Evolutionary conservation across 2,113 vertebrate species (phyloP), one percentile per base, ranked within the genome.

Genomic region (Dissostichus mawsoni): DNA sequence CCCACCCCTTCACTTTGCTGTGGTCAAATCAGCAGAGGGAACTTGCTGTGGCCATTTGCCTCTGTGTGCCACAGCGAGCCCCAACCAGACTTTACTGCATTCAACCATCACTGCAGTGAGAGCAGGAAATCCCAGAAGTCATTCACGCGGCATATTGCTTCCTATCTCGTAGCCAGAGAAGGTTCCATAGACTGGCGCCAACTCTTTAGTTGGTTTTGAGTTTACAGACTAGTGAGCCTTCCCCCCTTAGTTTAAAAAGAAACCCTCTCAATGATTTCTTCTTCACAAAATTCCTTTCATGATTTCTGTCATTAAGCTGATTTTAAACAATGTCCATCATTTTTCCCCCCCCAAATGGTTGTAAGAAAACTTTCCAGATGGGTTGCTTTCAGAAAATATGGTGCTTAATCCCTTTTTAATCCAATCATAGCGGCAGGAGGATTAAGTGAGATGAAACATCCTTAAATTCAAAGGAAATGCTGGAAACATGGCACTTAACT

Each of bases 111-210:
- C 84, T 89, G 63, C 70, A 74, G 83, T 41, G 86, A 89, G 88
- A 70, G 82, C 92, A 95, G 95, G 95, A 96, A 95, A 94, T 96
- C 93, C 94, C 90, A 92, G 13, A 92, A 91, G 92, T 94, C 92
- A 85, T 95, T 92, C 90, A 90, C 64, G 65, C 79, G 20, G 85
- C 91, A 87, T 93, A 95, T 96, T 94, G 89, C 94, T 95, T 95
- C 94, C 95, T 94, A 91, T 94, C 82, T 78, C 75, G 74, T 80
- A 84, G 74, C 69, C 72, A 72, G 61, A 89, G 83, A 85, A 91
- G 83, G 87, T 93, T 91, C 69, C 85, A 80, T 64, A 87, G 91
- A 87, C 92, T 76, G 87, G 82, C 69, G 91, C 91, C 82, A 89
- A 20, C 20, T 20, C 20, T 20, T 20, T 20, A 86, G 74, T 75